Evolutionary conservation across 2,113 vertebrate species (phyloP), one percentile per base, ranked within the genome.

Genomic region (Oreochromis aureus): DNA sequence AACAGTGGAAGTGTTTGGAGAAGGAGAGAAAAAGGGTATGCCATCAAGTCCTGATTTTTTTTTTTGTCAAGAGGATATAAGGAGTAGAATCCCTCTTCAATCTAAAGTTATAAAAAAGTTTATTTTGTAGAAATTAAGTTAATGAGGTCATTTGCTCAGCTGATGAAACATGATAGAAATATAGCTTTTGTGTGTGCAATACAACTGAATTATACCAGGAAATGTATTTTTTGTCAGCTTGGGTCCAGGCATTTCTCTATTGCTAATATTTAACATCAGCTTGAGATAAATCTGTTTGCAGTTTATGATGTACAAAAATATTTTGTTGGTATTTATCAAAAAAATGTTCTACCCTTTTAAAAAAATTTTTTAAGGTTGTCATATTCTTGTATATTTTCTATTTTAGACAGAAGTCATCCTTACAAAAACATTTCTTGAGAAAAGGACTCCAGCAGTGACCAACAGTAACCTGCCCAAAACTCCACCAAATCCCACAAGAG

Each of bases 1-100:
- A 97, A 61, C 97, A 98, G 82, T 97, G 96, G 94, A 96, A 89
- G 83, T 87, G 93, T 44, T 87, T 98, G 92, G 97, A 98, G 91
- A 97, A 92, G 32, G 97, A 98, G 58, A 95, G 97, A 24, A 97
- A 96, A 86, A 97, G 94, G 97, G 98, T 98, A 94, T 53, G 86
- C 10, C 83, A 69, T 79, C 6, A 7, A 53, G 61, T 83, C 24
- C n/a, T 22, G 10, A 27, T n/a, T n/a, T n/a, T n/a, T 78, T 76
- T 36, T 44, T 27, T 27, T 27, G 27, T 27, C 27, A 22, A 13
- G 18, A 53, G 6, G 0, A 0, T 32, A 13, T 78, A 53, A 53
- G n/a, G 46, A 34, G 27, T 30, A 18, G 18, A 78, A 34, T n/a
- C 27, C 11, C 30, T 53, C 27, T 78, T 78, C 48, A 53, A n/a